Evolutionary conservation across 2,888 invertebrate species (phyloP).

Genomic region (Rotaria socialis): DNA sequence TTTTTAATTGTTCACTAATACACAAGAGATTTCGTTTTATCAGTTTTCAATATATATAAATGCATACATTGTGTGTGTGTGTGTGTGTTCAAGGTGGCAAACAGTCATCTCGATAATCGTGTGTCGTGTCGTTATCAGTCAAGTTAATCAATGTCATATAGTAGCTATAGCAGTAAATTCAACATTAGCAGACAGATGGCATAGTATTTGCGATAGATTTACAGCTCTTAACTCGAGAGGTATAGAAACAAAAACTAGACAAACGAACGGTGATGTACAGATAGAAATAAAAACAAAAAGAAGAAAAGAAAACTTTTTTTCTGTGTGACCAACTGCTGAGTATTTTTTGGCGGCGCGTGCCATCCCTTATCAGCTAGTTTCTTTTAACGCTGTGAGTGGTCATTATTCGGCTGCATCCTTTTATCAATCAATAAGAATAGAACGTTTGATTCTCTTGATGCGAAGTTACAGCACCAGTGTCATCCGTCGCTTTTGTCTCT

Average conservation of each 20-base stretch:
- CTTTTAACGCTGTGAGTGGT: constrained; percentile 14
- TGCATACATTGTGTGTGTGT: background rate
- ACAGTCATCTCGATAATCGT: constrained; percentile 19
- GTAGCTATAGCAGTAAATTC: constrained; percentile 16
- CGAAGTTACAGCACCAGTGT: background rate
- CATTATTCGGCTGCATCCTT: background rate
- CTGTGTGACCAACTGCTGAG: background rate
- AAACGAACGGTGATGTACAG: background rate
- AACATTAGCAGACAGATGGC: constrained; percentile 24
- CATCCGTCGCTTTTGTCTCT: background rate
- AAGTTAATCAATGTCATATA: constrained; percentile 26
- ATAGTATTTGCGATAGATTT: constrained; percentile 12
- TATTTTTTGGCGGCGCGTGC: background rate
- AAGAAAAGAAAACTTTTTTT: background rate
- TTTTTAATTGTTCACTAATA: constrained; percentile 7
- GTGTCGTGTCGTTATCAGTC: constrained; percentile 17
- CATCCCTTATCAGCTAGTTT: constrained; percentile 6
- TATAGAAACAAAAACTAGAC: background rate
- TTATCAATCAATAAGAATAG: background rate
- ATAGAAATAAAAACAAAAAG: background rate
- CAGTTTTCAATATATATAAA: constrained; percentile 13
- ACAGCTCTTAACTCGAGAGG: constrained; percentile 16
- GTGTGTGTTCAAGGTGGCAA: constrained; percentile 21
- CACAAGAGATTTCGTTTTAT: constrained; percentile 26
- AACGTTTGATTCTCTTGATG: background rate